phyloP scores from a whole-genome alignment of 2,113 vertebrate species.

The Castor canadensis region DNA sequence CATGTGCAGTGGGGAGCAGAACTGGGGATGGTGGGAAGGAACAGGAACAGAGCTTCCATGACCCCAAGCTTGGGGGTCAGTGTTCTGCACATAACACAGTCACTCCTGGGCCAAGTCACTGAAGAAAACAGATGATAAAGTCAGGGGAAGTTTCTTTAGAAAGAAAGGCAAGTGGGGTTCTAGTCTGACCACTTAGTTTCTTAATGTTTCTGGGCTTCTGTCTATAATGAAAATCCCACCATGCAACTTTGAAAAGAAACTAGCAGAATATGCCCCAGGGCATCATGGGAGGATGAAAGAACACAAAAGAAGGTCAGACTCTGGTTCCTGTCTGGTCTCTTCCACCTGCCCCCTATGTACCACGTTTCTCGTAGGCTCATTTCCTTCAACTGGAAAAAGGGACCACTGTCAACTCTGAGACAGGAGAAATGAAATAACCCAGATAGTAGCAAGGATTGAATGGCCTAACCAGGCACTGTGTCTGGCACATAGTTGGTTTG shows the following conservation, averaged over 20 bases:
- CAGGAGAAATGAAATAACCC: not conserved
- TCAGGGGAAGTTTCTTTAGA: not conserved
- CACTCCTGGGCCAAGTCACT: not conserved
- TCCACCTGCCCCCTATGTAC: rapidly evolving
- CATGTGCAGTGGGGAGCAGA: not conserved
- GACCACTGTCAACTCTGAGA: not conserved
- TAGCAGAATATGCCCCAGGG: too few relatives aligned
- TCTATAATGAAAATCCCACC: not conserved
- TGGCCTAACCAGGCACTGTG: not conserved
- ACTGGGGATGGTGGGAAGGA: too few relatives aligned
- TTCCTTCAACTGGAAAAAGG: not conserved
- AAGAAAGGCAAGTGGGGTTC: not conserved
- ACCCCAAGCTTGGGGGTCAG: not conserved
- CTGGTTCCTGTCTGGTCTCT: not conserved
- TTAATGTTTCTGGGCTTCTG: not conserved
- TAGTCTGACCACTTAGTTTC: not conserved
- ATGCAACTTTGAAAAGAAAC: not conserved
- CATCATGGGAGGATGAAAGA: not conserved
- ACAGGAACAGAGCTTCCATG: not conserved
- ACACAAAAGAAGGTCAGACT: not conserved
- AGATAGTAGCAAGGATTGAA: not conserved
- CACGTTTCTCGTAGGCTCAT: not conserved
- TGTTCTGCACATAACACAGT: not conserved
- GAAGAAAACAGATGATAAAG: not conserved
- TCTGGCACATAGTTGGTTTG: not conserved